Percentiles rank a stretch among this genome's conserved stretches.
phyloP scores from a whole-genome alignment of 2,113 vertebrate species.

The Enhydra lutris region DNA sequence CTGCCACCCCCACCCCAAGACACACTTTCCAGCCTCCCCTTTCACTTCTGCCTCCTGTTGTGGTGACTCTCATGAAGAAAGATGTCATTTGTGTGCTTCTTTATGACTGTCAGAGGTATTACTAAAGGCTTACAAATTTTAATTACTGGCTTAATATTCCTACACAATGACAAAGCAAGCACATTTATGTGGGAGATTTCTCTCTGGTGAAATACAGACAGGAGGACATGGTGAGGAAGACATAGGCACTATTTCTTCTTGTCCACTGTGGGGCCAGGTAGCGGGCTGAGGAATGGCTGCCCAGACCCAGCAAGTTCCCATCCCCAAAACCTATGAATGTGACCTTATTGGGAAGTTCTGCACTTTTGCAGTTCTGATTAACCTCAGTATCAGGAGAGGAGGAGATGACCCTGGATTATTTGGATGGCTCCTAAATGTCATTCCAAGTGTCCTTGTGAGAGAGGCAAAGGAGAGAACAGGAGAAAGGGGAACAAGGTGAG shows the following conservation, averaged over 20 bases:
- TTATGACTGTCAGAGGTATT: background rate
- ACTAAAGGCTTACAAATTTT: background rate
- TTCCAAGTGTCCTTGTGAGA: background rate
- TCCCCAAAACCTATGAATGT: background rate
- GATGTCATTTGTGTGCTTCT: background rate
- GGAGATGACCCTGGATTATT: background rate
- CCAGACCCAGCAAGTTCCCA: background rate
- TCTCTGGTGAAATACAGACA: background rate
- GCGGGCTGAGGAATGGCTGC: background rate
- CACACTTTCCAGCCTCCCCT: background rate
- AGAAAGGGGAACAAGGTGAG: background rate
- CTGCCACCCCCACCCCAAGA: background rate
- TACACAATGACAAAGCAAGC: background rate
- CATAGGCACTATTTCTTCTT: background rate
- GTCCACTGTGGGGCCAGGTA: rapidly evolving
- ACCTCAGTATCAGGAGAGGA: background rate
- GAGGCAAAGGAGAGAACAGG: background rate
- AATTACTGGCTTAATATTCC: background rate
- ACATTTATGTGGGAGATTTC: background rate
- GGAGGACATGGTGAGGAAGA: background rate
- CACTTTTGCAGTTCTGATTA: background rate
- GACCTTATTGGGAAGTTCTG: background rate
- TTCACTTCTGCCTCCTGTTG: background rate
- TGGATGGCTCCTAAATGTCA: background rate
- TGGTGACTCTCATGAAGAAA: background rate